Percentiles rank a stretch among this genome's conserved stretches.
These are phyloP conservation scores for Acanthis flammea DNA, from an alignment of 2,797 vertebrate species.

Conservation along the genomic window DNA sequence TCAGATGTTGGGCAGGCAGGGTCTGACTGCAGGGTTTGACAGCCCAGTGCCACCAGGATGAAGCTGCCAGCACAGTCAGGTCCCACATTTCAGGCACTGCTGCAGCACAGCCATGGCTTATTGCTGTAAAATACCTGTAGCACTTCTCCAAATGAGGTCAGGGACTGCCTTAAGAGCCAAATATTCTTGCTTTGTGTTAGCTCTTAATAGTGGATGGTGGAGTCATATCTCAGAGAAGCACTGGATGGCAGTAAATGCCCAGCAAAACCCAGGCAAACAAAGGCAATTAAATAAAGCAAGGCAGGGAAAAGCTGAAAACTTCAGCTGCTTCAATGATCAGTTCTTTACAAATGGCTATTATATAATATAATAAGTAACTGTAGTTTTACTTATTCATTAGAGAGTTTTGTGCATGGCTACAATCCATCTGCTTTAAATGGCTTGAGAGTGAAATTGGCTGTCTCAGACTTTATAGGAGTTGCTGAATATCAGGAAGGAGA, in stretches of 20 bases:
- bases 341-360: constrained; percentile 73
- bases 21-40: background rate
- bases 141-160: background rate
- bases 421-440: constrained; percentile 72
- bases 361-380: constrained; percentile 69
- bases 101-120: fast-evolving
- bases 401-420: constrained; percentile 67
- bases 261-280: background rate
- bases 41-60: background rate
- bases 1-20: fast-evolving
- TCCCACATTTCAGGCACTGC: background rate
- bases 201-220: background rate
- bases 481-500: constrained; percentile 23
- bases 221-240: constrained; percentile 11
- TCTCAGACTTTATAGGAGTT: constrained; percentile 64
- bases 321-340: constrained; percentile 63
- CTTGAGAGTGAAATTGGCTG: constrained; percentile 68
- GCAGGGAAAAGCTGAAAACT: constrained; percentile 46
- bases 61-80: background rate
- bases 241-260: constrained; percentile 69
- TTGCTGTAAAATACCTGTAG: background rate
- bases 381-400: constrained; percentile 71
- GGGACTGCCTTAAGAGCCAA: background rate
- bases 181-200: background rate
- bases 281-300: constrained; percentile 42